Conservation (phyloP, 2,888 invertebrate genomes). For the Hofmannophila pseudospretella region DNA sequence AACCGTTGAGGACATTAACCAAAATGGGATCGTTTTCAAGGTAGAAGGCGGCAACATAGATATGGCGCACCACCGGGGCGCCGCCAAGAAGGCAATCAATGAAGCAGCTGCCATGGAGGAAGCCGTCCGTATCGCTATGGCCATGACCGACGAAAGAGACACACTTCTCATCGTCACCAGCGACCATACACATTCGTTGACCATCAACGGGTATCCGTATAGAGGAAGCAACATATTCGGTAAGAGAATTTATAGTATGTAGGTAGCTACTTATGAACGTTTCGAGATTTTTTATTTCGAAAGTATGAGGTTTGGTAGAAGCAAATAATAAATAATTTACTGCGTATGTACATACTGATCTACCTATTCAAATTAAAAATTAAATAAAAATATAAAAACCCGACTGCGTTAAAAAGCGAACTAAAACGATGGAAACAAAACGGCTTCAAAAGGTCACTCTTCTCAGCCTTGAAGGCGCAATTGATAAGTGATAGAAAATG, state of each 20-base stretch:
- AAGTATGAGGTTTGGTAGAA: too few relatives aligned
- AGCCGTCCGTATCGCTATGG: conserved; percentile 83
- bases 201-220: conserved; percentile 86
- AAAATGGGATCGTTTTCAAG: conserved; percentile 47
- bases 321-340: too few relatives aligned
- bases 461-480: too few relatives aligned
- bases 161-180: conserved; percentile 92
- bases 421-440: too few relatives aligned
- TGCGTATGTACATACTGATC: too few relatives aligned
- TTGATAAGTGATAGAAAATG: too few relatives aligned
- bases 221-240: conserved; percentile 85
- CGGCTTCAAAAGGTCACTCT: too few relatives aligned
- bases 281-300: background rate
- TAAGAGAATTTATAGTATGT: conserved; percentile 32
- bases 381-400: too few relatives aligned
- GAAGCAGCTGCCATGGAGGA: conserved; percentile 89
- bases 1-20: too few relatives aligned
- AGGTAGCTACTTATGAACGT: background rate
- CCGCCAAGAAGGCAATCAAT: conserved; percentile 85
- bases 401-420: too few relatives aligned
- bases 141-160: conserved; percentile 78
- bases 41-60: conserved; percentile 93
- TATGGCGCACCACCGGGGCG: conserved; percentile 90
- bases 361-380: too few relatives aligned
- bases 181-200: conserved; percentile 88